Conservation (phyloP, 1,140 invertebrate genomes). For the Episyrphus balteatus region DNA sequence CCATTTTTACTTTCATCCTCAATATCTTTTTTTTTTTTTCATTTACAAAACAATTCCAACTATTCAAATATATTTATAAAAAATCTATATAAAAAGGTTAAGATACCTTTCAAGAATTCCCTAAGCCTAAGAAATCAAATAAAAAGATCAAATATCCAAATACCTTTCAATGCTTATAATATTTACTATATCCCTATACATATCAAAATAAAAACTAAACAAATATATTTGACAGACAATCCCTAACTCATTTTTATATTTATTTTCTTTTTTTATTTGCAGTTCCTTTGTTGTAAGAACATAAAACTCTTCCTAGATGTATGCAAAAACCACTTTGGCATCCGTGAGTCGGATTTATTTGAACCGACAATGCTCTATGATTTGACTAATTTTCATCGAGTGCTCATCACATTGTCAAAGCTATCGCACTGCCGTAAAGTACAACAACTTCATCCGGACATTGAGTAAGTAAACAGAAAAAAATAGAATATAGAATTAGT, state of each 20-base stretch:
- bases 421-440: constrained; percentile 68
- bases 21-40: background rate
- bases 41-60: background rate
- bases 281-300: constrained; percentile 92
- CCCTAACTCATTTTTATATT: background rate
- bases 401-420: constrained; percentile 78
- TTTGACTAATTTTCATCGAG: constrained; percentile 84
- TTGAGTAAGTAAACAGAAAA: constrained; percentile 51
- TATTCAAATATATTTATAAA: background rate
- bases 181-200: too few species aligned
- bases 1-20: too few species aligned
- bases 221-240: background rate
- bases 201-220: background rate
- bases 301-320: constrained; percentile 83
- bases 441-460: constrained; percentile 42
- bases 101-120: too few species aligned
- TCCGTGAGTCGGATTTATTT: constrained; percentile 81
- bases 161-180: too few species aligned
- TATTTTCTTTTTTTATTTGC: constrained; percentile 30
- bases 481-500: background rate
- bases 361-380: constrained; percentile 88
- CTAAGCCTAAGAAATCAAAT: too few species aligned
- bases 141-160: too few species aligned
- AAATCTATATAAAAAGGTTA: too few species aligned
- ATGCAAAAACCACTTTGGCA: constrained; percentile 68